phyloP scores from a whole-genome alignment of 2,888 invertebrate genomes.

The Drosophila borealis region DNA sequence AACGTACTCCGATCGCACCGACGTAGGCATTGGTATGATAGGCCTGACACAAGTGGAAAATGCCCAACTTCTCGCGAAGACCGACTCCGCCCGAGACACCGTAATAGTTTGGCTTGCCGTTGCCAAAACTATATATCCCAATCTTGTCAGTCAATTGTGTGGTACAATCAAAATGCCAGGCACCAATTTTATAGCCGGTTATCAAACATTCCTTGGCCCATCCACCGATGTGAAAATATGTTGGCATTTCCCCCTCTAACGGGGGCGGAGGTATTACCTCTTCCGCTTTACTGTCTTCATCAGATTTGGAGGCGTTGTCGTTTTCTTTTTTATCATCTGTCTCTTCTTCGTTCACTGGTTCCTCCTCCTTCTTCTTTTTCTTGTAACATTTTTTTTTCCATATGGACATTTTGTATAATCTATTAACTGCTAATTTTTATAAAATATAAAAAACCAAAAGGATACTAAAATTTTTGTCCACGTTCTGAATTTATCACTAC shows the following conservation, averaged over 20 bases:
- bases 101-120: background rate
- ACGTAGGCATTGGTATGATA: conserved; percentile 32
- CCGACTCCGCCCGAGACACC: conserved; percentile 44
- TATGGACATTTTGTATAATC: no score
- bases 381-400: background rate
- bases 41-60: conserved; percentile 20
- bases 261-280: conserved; percentile 14
- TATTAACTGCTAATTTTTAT: background rate
- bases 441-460: background rate
- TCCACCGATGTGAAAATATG: conserved; percentile 50
- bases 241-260: conserved; percentile 23
- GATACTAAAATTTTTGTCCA: no score
- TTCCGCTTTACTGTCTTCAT: background rate
- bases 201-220: conserved; percentile 49
- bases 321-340: background rate
- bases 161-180: conserved; percentile 44
- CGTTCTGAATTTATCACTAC: no score
- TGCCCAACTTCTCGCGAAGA: conserved; percentile 12
- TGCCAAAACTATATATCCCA: conserved; percentile 28
- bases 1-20: conserved; percentile 17
- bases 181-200: conserved; percentile 40
- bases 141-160: background rate
- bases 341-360: background rate
- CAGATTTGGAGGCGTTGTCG: background rate
- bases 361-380: background rate